Evolutionary conservation across 2,888 invertebrate genomes (phyloP).

Genomic region (Empis stercorea): DNA sequence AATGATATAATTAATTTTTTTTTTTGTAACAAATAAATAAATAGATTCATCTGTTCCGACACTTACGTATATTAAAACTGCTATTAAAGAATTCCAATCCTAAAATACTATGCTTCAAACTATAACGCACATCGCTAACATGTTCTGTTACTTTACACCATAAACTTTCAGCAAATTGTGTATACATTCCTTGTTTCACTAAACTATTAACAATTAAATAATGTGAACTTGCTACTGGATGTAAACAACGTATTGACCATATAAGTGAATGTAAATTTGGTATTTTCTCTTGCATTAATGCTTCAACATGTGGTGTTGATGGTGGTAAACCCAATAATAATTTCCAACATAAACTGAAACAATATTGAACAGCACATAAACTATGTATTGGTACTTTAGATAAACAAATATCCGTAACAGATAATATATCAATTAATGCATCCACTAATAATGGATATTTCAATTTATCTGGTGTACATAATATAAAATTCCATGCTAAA

Average conservation of each 20-base stretch:
- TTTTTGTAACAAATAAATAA: too few relatives aligned
- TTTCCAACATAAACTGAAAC: constrained; percentile 53
- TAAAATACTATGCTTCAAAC: constrained; percentile 28
- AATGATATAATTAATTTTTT: too few relatives aligned
- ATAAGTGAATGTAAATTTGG: constrained; percentile 70
- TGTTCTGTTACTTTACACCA: constrained; percentile 34
- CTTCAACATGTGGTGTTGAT: constrained; percentile 75
- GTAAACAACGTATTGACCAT: constrained; percentile 78
- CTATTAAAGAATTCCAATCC: constrained; percentile 32
- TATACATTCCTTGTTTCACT: constrained; percentile 81
- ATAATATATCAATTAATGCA: constrained; percentile 69
- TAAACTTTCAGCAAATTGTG: constrained; percentile 45
- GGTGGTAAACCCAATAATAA: constrained; percentile 78
- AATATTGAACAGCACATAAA: constrained; percentile 78
- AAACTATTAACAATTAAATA: constrained; percentile 82
- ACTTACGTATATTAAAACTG: constrained; percentile 26
- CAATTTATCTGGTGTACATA: constrained; percentile 83
- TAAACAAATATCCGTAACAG: constrained; percentile 60
- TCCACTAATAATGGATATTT: constrained; percentile 79
- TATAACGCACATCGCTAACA: constrained; percentile 30
- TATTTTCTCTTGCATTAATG: constrained; percentile 56
- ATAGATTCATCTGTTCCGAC: too few relatives aligned
- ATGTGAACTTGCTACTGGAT: constrained; percentile 67
- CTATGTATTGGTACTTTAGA: constrained; percentile 45
- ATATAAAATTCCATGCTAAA: constrained; percentile 82